Conservation (phyloP, 2,888 invertebrate genomes). For the Petrophora chlorosata region DNA sequence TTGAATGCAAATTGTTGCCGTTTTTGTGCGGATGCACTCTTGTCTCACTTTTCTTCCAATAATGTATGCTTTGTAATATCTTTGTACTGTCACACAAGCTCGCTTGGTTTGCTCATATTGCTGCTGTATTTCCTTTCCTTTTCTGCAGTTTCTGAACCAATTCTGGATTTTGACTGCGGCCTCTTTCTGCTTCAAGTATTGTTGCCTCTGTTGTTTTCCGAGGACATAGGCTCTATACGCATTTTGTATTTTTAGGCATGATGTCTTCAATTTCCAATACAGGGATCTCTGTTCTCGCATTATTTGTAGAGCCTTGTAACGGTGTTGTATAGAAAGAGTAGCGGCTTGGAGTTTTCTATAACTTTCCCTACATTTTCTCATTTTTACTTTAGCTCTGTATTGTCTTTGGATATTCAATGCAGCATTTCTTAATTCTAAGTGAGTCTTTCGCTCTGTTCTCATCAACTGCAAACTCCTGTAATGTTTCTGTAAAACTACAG, state of each 20-base stretch:
- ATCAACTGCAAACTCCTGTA: slow-evolving; percentile 69
- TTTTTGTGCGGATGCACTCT: slow-evolving; percentile 59
- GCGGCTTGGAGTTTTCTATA: slow-evolving; percentile 55
- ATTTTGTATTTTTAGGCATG: slow-evolving; percentile 66
- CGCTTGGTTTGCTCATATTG: slow-evolving; percentile 53
- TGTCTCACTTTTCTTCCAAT: slow-evolving; percentile 56
- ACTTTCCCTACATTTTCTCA: slow-evolving; percentile 45
- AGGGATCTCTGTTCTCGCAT: slow-evolving; percentile 57
- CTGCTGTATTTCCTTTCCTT: slow-evolving; percentile 47
- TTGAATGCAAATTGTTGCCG: slow-evolving; percentile 63
- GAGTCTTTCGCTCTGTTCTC: slow-evolving; percentile 52
- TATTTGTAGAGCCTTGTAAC: slow-evolving; percentile 61
- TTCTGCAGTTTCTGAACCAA: slow-evolving; percentile 67
- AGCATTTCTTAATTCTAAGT: slow-evolving; percentile 43
- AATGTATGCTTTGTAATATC: slow-evolving; percentile 59
- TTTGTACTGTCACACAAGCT: slow-evolving; percentile 74
- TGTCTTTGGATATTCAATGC: slow-evolving; percentile 58
- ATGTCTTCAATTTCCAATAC: slow-evolving; percentile 51
- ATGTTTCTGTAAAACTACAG: slow-evolving; percentile 57
- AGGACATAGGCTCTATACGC: slow-evolving; percentile 59
- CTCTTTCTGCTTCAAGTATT: slow-evolving; percentile 56
- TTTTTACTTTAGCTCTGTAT: slow-evolving; percentile 61
- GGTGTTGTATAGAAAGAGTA: slow-evolving; percentile 64
- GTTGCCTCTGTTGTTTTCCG: slow-evolving; percentile 50
- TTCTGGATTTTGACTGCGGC: slow-evolving; percentile 69